A percentile compares a stretch with the other conserved stretches of the same genome.
Conservation (phyloP, 2,888 invertebrate genomes). For the Chelonus formosanus region DNA sequence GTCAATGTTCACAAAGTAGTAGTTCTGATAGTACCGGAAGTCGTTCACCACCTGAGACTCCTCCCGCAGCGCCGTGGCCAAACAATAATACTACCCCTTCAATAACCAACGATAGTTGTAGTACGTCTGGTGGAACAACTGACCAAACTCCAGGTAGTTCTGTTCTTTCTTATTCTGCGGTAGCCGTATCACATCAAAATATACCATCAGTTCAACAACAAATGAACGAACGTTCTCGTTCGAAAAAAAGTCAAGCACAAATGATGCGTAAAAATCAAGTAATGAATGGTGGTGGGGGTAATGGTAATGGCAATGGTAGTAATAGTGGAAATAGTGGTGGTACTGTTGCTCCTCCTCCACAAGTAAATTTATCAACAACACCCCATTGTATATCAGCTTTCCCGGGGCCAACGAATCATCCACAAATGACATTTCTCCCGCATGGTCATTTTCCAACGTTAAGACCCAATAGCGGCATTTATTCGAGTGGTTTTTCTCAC, state of each 20-base stretch:
- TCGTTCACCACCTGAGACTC: constrained; percentile 70
- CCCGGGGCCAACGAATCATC: constrained; percentile 57
- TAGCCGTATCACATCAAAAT: constrained; percentile 1
- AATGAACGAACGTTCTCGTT: constrained; percentile 50
- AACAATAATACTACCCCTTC: constrained; percentile 36
- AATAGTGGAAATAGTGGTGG: background rate
- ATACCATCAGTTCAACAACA: constrained; percentile 25
- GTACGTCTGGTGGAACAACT: constrained; percentile 37
- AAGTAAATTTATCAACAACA: constrained; percentile 49
- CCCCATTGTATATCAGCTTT: constrained; percentile 55
- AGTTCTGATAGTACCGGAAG: constrained; percentile 68
- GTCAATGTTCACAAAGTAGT: constrained; percentile 67
- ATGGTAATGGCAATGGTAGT: constrained; percentile 22
- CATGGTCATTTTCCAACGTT: constrained; percentile 60
- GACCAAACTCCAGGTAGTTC: constrained; percentile 14
- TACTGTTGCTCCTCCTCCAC: constrained; percentile 20
- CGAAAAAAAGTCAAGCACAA: constrained; percentile 50
- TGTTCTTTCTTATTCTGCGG: too few species aligned
- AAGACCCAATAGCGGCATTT: constrained; percentile 57
- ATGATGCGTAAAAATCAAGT: constrained; percentile 60
- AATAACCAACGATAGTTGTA: constrained; percentile 60
- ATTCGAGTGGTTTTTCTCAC: constrained; percentile 58
- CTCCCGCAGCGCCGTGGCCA: constrained; percentile 67
- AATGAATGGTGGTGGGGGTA: constrained; percentile 56
- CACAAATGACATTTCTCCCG: constrained; percentile 55